Base-by-base conservation (phyloP, 2,888 invertebrate genomes). In the Cantharis lateralis region DNA sequence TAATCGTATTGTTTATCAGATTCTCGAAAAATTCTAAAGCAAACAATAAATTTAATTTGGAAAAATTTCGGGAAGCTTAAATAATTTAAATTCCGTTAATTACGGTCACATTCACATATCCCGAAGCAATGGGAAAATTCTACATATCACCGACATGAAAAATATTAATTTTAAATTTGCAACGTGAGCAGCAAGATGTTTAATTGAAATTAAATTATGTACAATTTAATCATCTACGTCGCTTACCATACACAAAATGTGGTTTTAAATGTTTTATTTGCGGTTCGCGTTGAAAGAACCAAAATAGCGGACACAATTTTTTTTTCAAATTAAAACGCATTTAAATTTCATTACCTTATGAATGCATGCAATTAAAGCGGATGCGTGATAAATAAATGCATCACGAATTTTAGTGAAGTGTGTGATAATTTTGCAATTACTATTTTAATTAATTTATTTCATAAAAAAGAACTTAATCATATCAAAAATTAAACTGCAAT, bases 201-300 rank as follows among this genome's bases (percentile, higher is more conserved):
- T 74, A 74, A 74, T 74, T 74, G 74, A 74, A 74, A 68, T 70
- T 74, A 62, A 74, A 74, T 74, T 74, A 74, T 74, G 74, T 74
- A 74, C 74, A 74, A 74, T 74, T 74, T 74, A 74, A 74, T 74
- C 74, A 74, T 74, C 74, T 69, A 64, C 74, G 26, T 74, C 74
- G 74, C 74, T 74, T 74, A 74, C 63, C 74, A 69, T 74, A 74
- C 69, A 74, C 64, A 32, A 74, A 74, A 69, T 24, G 69, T 15
- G 15, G 69, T 64, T 64, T 26, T 74, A 26, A 74, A 74, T 69
- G 74, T 74, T 74, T 74, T 74, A 74, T 74, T 71, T 69, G 64
- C 62, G 63, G 28, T 61, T 48, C 20, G 16, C 32, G 62, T 28
- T 18, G 18, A 69, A 62, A 62, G 61, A 72, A 32, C 63, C 71